These are phyloP conservation scores for Coleophora deauratella DNA, from an alignment of 2,888 invertebrate species.

Conservation along the genomic window DNA sequence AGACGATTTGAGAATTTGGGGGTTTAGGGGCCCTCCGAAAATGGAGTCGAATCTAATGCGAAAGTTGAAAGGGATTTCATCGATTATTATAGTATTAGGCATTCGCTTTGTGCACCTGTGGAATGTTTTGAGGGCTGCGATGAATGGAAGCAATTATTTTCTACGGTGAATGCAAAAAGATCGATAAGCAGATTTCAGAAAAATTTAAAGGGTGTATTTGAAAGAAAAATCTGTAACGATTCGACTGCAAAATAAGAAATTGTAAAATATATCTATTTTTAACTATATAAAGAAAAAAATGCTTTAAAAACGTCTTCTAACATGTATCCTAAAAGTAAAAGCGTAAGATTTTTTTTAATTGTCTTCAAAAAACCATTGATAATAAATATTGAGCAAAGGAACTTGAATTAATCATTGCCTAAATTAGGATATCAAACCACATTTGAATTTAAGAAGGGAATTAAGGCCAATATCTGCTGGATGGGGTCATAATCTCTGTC, in stretches of 20 bases:
- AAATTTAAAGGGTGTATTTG: too few relatives aligned
- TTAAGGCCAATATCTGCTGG: slow-evolving; percentile 1
- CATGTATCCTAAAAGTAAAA: too few relatives aligned
- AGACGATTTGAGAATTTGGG: slow-evolving; percentile 7
- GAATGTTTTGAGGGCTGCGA: neutral
- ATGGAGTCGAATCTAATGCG: too few relatives aligned
- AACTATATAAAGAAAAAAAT: too few relatives aligned
- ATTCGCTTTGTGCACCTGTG: neutral
- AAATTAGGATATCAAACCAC: neutral
- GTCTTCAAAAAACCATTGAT: too few relatives aligned
- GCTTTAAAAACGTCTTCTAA: too few relatives aligned
- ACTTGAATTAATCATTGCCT: too few relatives aligned
- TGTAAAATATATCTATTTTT: too few relatives aligned
- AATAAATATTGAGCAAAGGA: too few relatives aligned
- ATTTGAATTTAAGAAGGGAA: neutral
- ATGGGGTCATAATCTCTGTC: slow-evolving; percentile 2
- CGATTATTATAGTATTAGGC: neutral
- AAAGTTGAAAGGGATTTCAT: too few relatives aligned
- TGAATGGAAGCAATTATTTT: neutral
- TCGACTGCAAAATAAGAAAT: neutral
- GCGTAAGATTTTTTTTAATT: too few relatives aligned
- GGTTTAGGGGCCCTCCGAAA: neutral
- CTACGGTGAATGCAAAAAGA: neutral
- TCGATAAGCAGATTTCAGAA: neutral
- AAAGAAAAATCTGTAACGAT: too few relatives aligned